These are phyloP conservation scores for Ellobius talpinus DNA, from an alignment of 2,113 vertebrate genomes.

Conservation along the genomic window DNA sequence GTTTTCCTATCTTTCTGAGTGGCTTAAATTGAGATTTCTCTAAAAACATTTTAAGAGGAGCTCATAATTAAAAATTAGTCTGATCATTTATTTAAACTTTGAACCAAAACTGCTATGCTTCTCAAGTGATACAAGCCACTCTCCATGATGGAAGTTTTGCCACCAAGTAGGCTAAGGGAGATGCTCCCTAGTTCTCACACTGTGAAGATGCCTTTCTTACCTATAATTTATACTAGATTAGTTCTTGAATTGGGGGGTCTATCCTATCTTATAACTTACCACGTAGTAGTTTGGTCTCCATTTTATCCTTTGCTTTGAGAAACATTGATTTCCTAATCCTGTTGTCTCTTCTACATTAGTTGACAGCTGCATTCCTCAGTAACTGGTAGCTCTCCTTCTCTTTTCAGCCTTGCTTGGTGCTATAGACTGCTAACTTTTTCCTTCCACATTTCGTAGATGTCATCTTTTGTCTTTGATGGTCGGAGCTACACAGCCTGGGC, in stretches of 20 bases:
- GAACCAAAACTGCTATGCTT: neutral
- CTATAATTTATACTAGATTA: neutral
- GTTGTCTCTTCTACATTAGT: neutral
- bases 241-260: no score
- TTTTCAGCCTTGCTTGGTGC: neutral
- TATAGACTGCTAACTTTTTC: neutral
- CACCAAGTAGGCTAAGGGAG: neutral
- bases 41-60: neutral
- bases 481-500: neutral
- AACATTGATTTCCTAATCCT: conserved; percentile 18
- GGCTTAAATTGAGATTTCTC: no score
- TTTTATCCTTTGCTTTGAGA: neutral
- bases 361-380: neutral
- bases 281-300: neutral
- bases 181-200: neutral
- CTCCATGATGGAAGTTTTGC: neutral
- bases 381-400: neutral
- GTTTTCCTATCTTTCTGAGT: no score
- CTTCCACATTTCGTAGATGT: neutral
- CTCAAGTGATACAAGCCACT: neutral
- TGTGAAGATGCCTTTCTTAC: neutral
- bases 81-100: neutral
- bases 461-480: neutral
- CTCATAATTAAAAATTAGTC: neutral
- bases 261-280: no score